Conservation (phyloP, 2,888 invertebrate species). For the Euplexia lucipara region DNA sequence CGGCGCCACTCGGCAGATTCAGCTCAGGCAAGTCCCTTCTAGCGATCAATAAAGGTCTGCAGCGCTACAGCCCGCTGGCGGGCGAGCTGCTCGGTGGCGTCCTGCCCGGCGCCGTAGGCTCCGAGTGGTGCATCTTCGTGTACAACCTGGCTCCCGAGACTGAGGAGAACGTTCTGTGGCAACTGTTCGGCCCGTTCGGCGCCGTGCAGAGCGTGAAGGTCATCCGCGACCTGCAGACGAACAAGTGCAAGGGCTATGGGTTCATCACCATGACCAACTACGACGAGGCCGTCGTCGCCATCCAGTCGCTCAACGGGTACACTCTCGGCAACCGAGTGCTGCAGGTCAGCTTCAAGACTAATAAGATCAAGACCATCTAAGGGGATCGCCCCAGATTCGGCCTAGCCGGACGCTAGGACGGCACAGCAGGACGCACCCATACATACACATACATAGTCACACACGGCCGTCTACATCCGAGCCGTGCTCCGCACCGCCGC, state of each 20-base stretch:
- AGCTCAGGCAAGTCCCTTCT: conserved; percentile 98
- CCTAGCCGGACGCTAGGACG: conserved; percentile 89
- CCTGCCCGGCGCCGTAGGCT: conserved; percentile 94
- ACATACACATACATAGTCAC: conserved; percentile 74
- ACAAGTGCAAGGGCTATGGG: conserved; percentile 98
- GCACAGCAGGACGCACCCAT: conserved; percentile 90
- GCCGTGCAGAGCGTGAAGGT: conserved; percentile 98
- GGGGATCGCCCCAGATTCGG: conserved; percentile 82
- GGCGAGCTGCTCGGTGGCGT: conserved; percentile 95
- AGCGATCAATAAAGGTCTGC: conserved; percentile 94
- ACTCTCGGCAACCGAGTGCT: conserved; percentile 97
- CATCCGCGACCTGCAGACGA: conserved; percentile 97
- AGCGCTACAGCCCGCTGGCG: conserved; percentile 96
- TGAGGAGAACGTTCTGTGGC: conserved; percentile 98
- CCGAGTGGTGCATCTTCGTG: conserved; percentile 98
- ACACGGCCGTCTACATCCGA: conserved; percentile 43
- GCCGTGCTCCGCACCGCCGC: conserved; percentile 25
- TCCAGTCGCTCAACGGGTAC: conserved; percentile 97
- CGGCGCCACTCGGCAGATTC: conserved; percentile 93
- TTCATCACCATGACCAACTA: conserved; percentile 99
- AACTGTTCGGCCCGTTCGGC: conserved; percentile 98
- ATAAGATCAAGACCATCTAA: conserved; percentile 94
- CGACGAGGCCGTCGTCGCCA: conserved; percentile 97
- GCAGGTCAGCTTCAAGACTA: conserved; percentile 98
- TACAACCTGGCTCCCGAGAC: conserved; percentile 99